Percentiles rank a stretch among this genome's conserved stretches.
Evolutionary conservation across 35 echinoderm and acorn worm species (phyloP).

Genomic region (Acanthaster planci): DNA sequence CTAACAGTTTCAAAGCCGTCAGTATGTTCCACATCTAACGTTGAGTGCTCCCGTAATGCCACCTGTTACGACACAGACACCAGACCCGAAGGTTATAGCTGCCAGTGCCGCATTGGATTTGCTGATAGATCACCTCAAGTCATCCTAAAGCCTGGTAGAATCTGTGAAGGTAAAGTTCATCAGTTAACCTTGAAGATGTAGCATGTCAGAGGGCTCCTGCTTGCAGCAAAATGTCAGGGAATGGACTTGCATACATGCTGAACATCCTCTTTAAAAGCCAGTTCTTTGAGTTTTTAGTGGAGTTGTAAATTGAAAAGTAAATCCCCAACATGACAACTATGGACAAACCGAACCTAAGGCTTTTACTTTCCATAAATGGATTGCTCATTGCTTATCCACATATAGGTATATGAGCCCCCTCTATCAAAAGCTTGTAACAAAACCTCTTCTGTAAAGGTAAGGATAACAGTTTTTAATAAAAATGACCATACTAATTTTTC

Average conservation of each 20-base stretch:
- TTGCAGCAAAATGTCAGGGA: too few species aligned
- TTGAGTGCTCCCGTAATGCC: slow-evolving; percentile 22
- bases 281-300: too few species aligned
- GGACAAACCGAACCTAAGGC: too few species aligned
- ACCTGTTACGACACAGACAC: slow-evolving; percentile 35
- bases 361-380: too few species aligned
- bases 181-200: background rate
- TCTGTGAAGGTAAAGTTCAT: slow-evolving; percentile 40
- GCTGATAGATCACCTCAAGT: slow-evolving; percentile 1
- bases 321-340: too few species aligned
- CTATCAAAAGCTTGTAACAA: background rate
- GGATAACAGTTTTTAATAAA: background rate
- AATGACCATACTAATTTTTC: background rate
- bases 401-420: too few species aligned
- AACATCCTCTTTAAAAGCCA: too few species aligned
- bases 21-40: background rate
- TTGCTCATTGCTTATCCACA: too few species aligned
- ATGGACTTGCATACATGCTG: too few species aligned
- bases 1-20: background rate
- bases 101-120: slow-evolving; percentile 17
- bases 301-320: too few species aligned
- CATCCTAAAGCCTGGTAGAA: background rate
- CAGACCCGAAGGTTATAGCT: background rate
- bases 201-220: too few species aligned
- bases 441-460: background rate